Evolutionary conservation across 2,797 vertebrate genomes (phyloP).

Genomic region (Carcharodon carcharias): DNA sequence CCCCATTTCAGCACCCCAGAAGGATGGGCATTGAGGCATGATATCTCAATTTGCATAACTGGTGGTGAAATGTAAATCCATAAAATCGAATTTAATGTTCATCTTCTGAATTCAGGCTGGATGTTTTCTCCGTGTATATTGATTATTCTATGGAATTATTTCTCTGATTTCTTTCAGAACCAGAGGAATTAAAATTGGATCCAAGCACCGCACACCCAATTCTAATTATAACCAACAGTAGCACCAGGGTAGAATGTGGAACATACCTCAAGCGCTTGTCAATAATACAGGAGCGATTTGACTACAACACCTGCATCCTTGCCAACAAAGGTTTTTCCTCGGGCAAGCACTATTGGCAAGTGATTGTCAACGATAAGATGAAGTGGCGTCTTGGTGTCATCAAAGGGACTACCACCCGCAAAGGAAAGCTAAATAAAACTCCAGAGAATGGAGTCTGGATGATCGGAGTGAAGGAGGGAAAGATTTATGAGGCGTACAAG

Average conservation of each 20-base stretch:
- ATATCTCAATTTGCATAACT: background rate
- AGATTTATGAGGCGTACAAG: conserved; percentile 66
- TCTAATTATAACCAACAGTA: conserved; percentile 62
- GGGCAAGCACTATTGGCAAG: conserved; percentile 78
- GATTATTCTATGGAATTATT: background rate
- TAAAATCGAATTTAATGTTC: background rate
- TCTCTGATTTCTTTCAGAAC: conserved; percentile 51
- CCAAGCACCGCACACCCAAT: conserved; percentile 67
- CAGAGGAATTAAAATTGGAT: conserved; percentile 65
- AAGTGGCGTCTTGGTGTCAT: conserved; percentile 70
- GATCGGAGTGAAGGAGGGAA: conserved; percentile 66
- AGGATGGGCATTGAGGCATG: too few relatives aligned
- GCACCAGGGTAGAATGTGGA: conserved; percentile 62
- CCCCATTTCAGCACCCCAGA: background rate
- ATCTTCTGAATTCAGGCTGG: fast-evolving
- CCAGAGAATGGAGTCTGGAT: conserved; percentile 71
- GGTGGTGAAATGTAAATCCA: background rate
- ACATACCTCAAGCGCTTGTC: conserved; percentile 54
- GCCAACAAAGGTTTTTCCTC: conserved; percentile 69
- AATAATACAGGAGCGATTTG: conserved; percentile 68
- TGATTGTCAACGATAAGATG: conserved; percentile 65
- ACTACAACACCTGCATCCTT: conserved; percentile 69
- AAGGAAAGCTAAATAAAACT: conserved; percentile 66
- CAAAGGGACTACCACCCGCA: conserved; percentile 64
- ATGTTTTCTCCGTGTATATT: background rate